These are phyloP conservation scores for Andrena flavipes DNA, from an alignment of 2,888 invertebrate species.

Conservation along the genomic window DNA sequence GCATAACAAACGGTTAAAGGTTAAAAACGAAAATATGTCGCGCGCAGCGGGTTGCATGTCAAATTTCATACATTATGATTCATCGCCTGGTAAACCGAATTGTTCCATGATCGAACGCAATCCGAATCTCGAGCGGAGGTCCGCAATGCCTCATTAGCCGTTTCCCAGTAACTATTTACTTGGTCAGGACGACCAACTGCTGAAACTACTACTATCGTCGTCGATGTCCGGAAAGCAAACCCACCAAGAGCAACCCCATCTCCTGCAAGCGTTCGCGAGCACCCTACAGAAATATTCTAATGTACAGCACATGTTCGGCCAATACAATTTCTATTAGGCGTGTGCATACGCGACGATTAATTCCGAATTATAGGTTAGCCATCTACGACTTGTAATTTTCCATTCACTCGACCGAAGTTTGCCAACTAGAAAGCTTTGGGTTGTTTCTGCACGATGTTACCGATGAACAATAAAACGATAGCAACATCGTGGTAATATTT, in stretches of 20 bases:
- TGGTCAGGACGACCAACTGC: background rate
- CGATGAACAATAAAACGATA: background rate
- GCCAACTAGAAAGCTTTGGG: background rate
- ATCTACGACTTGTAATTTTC: background rate
- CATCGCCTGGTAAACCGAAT: background rate
- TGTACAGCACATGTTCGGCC: slow-evolving; percentile 40
- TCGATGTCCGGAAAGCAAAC: slow-evolving; percentile 7
- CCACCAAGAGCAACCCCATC: slow-evolving; percentile 24
- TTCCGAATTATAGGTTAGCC: background rate
- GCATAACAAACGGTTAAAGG: slow-evolving; percentile 7
- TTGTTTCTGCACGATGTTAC: background rate
- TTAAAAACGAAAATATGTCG: slow-evolving; percentile 6
- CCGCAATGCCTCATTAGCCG: background rate
- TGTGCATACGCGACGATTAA: background rate
- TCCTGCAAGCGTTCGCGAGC: slow-evolving; percentile 30
- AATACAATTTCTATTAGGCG: background rate
- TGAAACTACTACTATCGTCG: slow-evolving; percentile 26
- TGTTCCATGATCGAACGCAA: background rate
- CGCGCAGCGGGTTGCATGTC: background rate
- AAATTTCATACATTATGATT: slow-evolving; percentile 6
- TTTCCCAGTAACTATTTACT: background rate
- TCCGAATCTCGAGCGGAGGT: background rate
- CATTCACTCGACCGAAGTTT: background rate
- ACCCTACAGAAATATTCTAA: slow-evolving; percentile 38
- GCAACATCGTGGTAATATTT: too few species aligned